phyloP scores from a whole-genome alignment of 2,888 invertebrate species.

The Panopea generosa region DNA sequence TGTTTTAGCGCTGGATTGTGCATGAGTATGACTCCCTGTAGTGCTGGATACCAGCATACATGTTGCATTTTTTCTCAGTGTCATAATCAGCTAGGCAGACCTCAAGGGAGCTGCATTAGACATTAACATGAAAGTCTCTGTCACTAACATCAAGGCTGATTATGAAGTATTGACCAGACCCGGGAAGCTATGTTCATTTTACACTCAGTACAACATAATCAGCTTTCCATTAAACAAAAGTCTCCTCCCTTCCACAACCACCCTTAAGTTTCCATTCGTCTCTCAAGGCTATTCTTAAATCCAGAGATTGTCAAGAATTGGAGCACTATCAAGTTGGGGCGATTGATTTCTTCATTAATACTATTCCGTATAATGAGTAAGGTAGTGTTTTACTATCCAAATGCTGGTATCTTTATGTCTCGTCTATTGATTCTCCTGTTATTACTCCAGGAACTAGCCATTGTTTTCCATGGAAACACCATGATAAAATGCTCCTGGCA shows the following conservation, averaged over 20 bases:
- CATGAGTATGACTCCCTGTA: no score
- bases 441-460: constrained; percentile 38
- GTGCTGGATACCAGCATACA: no score
- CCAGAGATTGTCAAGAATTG: neutral
- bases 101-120: no score
- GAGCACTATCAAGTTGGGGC: constrained; percentile 6
- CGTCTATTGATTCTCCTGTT: constrained; percentile 31
- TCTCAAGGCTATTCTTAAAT: constrained; percentile 4
- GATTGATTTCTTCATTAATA: constrained; percentile 41
- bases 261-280: neutral
- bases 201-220: neutral
- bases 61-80: no score
- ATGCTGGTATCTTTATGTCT: constrained; percentile 33
- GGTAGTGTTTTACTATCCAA: constrained; percentile 4
- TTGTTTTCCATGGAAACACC: constrained; percentile 51
- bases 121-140: no score
- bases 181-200: no score
- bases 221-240: constrained; percentile 1
- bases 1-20: no score
- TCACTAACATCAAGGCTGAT: no score
- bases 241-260: neutral
- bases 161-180: no score
- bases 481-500: constrained; percentile 26
- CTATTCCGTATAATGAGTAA: neutral
- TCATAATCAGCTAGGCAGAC: no score